Conservation (phyloP, 2,113 vertebrate genomes). For the Cnemophilus loriae region DNA sequence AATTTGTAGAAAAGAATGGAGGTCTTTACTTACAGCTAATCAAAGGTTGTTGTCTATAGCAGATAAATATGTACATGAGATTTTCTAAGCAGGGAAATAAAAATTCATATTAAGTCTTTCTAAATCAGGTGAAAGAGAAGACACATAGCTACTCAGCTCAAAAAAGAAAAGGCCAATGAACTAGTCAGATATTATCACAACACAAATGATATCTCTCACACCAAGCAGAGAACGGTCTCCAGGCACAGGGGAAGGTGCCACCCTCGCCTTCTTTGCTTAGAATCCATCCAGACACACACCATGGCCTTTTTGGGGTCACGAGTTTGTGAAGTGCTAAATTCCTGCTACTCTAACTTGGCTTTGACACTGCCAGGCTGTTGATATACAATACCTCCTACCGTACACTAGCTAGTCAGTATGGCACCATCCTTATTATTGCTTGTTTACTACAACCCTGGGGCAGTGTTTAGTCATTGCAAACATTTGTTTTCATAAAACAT, state of each 20-base stretch:
- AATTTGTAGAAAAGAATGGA: neutral
- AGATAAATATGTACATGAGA: neutral
- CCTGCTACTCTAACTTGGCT: conserved; percentile 7
- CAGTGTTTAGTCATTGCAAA: neutral
- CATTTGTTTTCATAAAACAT: neutral
- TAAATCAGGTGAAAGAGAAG: neutral
- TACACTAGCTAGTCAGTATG: conserved; percentile 15
- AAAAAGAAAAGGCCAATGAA: neutral
- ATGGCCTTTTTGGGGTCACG: neutral
- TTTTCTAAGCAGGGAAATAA: neutral
- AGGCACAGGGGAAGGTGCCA: neutral
- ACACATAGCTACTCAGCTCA: neutral
- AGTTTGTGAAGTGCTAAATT: conserved; percentile 35
- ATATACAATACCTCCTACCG: neutral
- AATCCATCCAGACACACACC: neutral
- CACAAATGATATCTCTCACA: neutral
- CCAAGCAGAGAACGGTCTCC: neutral
- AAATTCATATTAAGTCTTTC: neutral
- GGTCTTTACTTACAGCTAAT: neutral
- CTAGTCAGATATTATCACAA: neutral
- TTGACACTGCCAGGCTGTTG: conserved; percentile 20
- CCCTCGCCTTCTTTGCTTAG: neutral
- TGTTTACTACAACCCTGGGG: neutral
- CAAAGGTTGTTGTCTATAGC: neutral
- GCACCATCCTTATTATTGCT: neutral